phyloP scores from a whole-genome alignment of 2,797 vertebrate genomes.

The Xiphophorus birchmanni region DNA sequence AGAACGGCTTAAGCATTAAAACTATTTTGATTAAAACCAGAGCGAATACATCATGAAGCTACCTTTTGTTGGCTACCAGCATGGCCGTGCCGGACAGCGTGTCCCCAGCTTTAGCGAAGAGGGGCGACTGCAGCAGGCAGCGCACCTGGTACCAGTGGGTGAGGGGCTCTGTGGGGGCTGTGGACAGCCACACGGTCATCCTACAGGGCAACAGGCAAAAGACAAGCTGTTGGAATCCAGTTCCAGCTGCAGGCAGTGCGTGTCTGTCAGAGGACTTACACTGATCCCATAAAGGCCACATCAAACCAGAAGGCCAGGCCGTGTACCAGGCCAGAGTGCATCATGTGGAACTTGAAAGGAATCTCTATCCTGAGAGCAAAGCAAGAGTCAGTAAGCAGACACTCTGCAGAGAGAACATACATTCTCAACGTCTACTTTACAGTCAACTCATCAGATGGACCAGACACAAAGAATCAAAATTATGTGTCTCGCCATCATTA shows the following conservation, averaged over 20 bases:
- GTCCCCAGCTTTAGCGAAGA: constrained; percentile 95
- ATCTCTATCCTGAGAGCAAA: constrained; percentile 90
- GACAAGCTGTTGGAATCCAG: background rate
- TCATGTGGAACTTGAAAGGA: constrained; percentile 98
- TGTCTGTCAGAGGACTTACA: constrained; percentile 77
- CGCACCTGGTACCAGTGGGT: constrained; percentile 98
- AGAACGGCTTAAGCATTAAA: background rate
- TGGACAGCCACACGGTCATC: constrained; percentile 95
- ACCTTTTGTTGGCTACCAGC: constrained; percentile 96
- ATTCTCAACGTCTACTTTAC: too few relatives aligned
- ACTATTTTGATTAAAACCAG: background rate
- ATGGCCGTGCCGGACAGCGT: constrained; percentile 93
- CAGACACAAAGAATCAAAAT: too few relatives aligned
- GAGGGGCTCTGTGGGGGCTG: constrained; percentile 94
- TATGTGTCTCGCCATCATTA: too few relatives aligned
- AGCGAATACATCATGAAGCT: background rate
- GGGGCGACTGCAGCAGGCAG: constrained; percentile 94
- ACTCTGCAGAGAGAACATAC: background rate
- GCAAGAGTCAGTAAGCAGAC: background rate
- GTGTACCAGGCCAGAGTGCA: constrained; percentile 95
- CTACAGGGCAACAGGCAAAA: constrained; percentile 60
- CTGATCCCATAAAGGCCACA: constrained; percentile 94
- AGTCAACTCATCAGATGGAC: too few relatives aligned
- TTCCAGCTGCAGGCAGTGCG: background rate
- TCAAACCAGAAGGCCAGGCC: constrained; percentile 98